Conservation (phyloP, 2,888 invertebrate species). For the Meiosimyza platycephala region DNA sequence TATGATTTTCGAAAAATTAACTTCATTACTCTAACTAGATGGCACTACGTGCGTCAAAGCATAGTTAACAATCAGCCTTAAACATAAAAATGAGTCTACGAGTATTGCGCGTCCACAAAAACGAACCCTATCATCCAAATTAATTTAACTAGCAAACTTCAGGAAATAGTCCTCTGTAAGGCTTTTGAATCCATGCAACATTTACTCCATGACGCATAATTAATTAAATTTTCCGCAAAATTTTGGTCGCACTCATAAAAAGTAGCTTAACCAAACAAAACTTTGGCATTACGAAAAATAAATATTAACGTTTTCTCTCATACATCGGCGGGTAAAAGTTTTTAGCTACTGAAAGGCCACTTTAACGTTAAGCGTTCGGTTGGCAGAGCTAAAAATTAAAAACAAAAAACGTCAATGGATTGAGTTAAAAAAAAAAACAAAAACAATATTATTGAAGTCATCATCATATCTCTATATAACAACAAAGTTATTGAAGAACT, state of each 20-base stretch:
- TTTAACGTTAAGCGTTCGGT: neutral
- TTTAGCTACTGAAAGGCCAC: no score
- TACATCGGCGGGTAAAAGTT: no score
- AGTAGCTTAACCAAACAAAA: conserved; percentile 31
- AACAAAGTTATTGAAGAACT: no score
- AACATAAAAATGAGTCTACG: no score
- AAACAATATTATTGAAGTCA: neutral
- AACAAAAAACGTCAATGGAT: neutral
- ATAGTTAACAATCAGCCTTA: neutral
- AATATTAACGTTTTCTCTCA: neutral
- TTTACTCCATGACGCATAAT: conserved; percentile 51
- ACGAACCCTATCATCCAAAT: neutral
- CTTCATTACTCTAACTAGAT: no score
- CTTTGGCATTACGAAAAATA: conserved; percentile 2
- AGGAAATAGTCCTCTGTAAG: neutral
- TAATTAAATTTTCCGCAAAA: conserved; percentile 54
- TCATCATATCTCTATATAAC: neutral
- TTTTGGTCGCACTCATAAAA: conserved; percentile 38
- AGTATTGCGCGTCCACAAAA: neutral
- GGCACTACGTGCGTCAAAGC: no score
- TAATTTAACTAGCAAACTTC: neutral
- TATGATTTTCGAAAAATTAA: no score
- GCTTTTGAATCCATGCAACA: neutral
- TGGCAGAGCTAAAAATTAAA: conserved; percentile 1
- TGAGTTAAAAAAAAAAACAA: neutral